A percentile compares a stretch with the other conserved stretches of the same genome.
Evolutionary conservation across 1,140 invertebrate species (phyloP).

Genomic region (Cydia splendana): DNA sequence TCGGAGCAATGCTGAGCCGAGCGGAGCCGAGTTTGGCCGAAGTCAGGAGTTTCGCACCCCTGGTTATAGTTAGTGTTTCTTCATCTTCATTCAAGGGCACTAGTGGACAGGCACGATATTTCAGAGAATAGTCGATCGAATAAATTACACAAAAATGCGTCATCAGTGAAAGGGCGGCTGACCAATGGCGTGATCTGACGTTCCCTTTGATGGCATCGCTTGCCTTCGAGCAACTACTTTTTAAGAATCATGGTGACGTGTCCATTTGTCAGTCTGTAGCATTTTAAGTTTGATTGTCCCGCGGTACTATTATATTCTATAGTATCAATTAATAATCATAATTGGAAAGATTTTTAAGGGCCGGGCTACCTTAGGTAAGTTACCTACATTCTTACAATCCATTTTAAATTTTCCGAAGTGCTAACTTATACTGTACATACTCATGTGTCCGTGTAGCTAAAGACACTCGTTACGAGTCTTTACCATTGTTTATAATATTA

Average conservation of each 20-base stretch:
- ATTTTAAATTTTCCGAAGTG: too few species aligned
- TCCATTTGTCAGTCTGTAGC: not conserved
- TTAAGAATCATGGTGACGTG: not conserved
- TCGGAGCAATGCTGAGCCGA: too few species aligned
- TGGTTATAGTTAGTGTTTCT: too few species aligned
- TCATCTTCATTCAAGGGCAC: not conserved
- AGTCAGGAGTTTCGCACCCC: too few species aligned
- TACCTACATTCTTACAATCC: too few species aligned
- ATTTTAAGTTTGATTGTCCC: not conserved
- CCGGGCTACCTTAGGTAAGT: too few species aligned
- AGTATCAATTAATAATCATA: too few species aligned
- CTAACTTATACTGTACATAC: too few species aligned
- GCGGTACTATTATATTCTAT: too few species aligned
- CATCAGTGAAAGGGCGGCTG: not conserved
- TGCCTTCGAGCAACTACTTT: not conserved
- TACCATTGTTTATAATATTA: not conserved
- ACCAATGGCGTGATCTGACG: not conserved
- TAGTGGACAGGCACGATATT: not conserved
- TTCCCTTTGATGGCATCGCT: not conserved
- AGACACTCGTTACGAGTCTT: not conserved
- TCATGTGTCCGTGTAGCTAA: too few species aligned
- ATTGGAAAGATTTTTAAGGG: too few species aligned
- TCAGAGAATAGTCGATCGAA: not conserved
- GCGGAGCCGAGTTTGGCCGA: too few species aligned
- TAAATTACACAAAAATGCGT: conserved; percentile 10